Conservation (phyloP, 1,140 invertebrate species). For the Parasteatoda tepidariorum region DNA sequence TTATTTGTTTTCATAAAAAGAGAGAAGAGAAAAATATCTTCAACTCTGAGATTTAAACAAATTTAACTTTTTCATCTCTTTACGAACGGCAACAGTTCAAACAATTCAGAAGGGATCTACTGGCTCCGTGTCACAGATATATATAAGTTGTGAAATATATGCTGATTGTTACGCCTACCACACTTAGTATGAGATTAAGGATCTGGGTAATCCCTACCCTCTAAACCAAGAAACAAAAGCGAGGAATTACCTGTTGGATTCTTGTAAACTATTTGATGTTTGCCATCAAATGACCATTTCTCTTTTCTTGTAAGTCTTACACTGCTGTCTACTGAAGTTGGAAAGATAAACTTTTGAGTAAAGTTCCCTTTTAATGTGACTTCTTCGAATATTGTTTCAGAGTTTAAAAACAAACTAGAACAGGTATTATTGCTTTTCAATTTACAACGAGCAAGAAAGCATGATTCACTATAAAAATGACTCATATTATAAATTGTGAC, state of each 20-base stretch:
- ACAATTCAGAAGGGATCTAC: too few relatives aligned
- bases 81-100: too few relatives aligned
- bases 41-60: too few relatives aligned
- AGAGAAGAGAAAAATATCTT: too few relatives aligned
- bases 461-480: slow-evolving; percentile 35
- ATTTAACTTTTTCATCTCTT: too few relatives aligned
- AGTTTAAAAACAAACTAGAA: neutral
- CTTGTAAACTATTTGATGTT: neutral
- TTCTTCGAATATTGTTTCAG: slow-evolving; percentile 17
- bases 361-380: slow-evolving; percentile 37
- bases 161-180: too few relatives aligned
- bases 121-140: too few relatives aligned
- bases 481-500: neutral
- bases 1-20: too few relatives aligned
- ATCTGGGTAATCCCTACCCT: slow-evolving; percentile 23
- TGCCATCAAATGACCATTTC: slow-evolving; percentile 25
- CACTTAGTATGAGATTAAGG: too few relatives aligned
- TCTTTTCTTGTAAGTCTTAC: neutral
- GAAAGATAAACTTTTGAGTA: slow-evolving; percentile 16
- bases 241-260: neutral
- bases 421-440: neutral
- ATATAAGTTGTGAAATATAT: too few relatives aligned
- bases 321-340: slow-evolving; percentile 10
- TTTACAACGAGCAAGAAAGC: slow-evolving; percentile 49
- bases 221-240: slow-evolving; percentile 9